Conservation (phyloP, 2,113 vertebrate genomes). For the Athene noctua region DNA sequence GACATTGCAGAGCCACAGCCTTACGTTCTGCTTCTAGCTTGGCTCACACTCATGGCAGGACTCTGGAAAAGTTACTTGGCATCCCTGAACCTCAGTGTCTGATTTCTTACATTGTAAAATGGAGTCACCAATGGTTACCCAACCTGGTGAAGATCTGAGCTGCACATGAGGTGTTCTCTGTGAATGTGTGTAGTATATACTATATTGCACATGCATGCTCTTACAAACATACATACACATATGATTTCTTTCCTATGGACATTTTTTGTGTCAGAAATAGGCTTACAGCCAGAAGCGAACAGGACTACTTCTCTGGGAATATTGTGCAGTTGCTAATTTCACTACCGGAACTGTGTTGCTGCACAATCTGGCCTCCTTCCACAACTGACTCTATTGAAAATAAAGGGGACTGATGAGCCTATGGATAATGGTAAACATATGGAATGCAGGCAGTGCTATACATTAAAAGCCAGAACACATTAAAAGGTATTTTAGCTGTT, state of each 20-base stretch:
- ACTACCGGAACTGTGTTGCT: slow-evolving; percentile 76
- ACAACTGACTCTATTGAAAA: slow-evolving; percentile 71
- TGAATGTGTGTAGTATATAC: no score
- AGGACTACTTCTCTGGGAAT: slow-evolving; percentile 74
- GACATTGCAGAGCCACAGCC: not conserved
- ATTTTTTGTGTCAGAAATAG: slow-evolving; percentile 46
- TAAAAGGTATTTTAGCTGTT: slow-evolving; percentile 74
- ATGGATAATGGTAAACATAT: slow-evolving; percentile 80
- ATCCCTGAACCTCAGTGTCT: not conserved
- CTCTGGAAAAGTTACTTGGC: slow-evolving; percentile 19
- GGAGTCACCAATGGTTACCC: not conserved
- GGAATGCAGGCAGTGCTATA: slow-evolving; percentile 61
- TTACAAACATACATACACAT: not conserved
- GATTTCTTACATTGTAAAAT: rapidly evolving
- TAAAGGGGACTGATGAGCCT: slow-evolving; percentile 72
- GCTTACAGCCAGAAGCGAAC: slow-evolving; percentile 62
- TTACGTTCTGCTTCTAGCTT: not conserved
- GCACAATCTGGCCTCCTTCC: slow-evolving; percentile 72
- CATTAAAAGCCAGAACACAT: slow-evolving; percentile 72
- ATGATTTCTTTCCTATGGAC: not conserved
- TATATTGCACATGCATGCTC: not conserved
- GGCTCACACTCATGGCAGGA: not conserved
- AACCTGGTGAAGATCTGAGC: not conserved
- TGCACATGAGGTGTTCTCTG: not conserved
- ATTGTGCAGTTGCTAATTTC: slow-evolving; percentile 80